These are phyloP conservation scores for Alectura lathami DNA, from an alignment of 2,113 vertebrate genomes.

Conservation along the genomic window DNA sequence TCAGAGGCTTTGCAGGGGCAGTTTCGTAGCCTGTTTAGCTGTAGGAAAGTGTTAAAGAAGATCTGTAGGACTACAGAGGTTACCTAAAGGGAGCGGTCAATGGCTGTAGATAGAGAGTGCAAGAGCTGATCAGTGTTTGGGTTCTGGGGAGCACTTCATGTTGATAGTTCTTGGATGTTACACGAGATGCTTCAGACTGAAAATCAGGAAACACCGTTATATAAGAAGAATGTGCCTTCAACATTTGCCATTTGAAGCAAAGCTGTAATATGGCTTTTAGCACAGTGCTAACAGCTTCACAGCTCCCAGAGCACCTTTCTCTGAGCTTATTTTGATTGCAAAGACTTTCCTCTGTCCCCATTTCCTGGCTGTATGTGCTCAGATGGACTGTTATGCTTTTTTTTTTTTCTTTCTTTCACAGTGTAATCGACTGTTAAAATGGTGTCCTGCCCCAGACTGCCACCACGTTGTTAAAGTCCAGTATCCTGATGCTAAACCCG, in stretches of 20 bases:
- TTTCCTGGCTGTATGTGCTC: background rate
- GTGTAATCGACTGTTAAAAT: slow-evolving; percentile 99
- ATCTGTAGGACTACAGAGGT: background rate
- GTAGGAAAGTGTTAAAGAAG: background rate
- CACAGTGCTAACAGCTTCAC: background rate
- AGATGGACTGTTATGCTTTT: background rate
- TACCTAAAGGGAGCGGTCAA: background rate
- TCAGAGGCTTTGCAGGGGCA: background rate
- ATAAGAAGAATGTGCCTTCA: background rate
- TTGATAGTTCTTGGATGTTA: background rate
- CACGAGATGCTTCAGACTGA: background rate
- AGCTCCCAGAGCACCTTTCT: background rate
- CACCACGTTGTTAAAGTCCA: slow-evolving; percentile 99
- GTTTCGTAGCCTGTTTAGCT: background rate
- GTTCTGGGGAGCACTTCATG: background rate
- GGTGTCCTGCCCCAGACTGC: slow-evolving; percentile 99
- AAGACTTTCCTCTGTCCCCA: background rate
- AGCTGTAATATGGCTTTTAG: background rate
- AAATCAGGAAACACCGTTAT: background rate
- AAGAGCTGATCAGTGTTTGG: background rate
- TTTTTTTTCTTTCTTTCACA: slow-evolving; percentile 44
- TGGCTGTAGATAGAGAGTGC: background rate
- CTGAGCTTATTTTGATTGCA: background rate
- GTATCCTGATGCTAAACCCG: slow-evolving; percentile 98
- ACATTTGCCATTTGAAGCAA: background rate